Evolutionary conservation across 53 echinoderm and acorn worm genomes (phyloP).

Genomic region (Henricia sp.): DNA sequence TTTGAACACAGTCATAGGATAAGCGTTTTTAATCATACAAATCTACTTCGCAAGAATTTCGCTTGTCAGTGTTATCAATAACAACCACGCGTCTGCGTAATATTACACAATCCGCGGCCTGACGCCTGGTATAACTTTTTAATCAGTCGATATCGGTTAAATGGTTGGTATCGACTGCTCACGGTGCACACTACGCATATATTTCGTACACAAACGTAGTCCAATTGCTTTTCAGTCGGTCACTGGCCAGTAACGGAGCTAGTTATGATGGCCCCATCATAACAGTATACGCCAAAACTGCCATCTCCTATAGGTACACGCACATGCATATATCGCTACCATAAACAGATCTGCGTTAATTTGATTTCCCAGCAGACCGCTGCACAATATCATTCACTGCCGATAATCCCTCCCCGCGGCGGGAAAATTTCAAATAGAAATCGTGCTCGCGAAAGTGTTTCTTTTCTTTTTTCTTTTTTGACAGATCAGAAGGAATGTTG

Average conservation of each 20-base stretch:
- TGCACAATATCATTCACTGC: slow-evolving; percentile 27
- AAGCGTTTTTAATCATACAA: neutral
- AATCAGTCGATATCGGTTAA: slow-evolving; percentile 5
- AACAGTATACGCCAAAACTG: neutral
- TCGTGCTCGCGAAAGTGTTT: too few relatives aligned
- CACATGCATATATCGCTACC: neutral
- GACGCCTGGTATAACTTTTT: neutral
- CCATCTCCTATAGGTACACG: neutral
- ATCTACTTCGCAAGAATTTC: neutral
- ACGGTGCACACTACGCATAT: neutral
- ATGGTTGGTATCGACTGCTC: slow-evolving; percentile 17
- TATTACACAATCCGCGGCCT: neutral
- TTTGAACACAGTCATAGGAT: slow-evolving; percentile 16
- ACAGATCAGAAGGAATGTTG: too few relatives aligned
- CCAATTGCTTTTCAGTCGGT: too few relatives aligned
- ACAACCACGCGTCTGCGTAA: neutral
- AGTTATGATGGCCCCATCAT: neutral
- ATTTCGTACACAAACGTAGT: neutral
- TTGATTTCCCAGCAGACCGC: slow-evolving; percentile 8
- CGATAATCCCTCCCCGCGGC: neutral
- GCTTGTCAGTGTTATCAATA: neutral
- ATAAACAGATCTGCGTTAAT: slow-evolving; percentile 40
- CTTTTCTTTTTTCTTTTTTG: too few relatives aligned
- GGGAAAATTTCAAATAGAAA: neutral
- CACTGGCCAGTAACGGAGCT: neutral